Evolutionary conservation across 2,888 invertebrate genomes (phyloP).

Genomic region (Pandemis cinnamomeana): DNA sequence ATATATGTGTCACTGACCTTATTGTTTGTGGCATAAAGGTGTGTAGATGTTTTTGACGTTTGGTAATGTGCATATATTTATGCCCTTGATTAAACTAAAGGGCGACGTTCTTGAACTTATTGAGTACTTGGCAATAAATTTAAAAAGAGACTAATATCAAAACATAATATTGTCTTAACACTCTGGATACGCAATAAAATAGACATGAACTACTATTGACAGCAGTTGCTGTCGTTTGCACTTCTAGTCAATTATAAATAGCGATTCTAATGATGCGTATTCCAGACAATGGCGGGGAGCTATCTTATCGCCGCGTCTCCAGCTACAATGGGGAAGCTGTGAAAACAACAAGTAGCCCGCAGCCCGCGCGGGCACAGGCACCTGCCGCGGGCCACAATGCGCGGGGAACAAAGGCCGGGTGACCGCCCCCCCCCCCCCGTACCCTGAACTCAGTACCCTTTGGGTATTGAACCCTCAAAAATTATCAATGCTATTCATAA

Average conservation of each 20-base stretch:
- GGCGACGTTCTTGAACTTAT: too few relatives aligned
- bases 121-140: neutral
- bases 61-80: too few relatives aligned
- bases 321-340: conserved; percentile 4
- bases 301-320: conserved; percentile 3
- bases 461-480: too few relatives aligned
- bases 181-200: neutral
- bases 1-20: too few relatives aligned
- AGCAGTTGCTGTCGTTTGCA: neutral
- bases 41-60: too few relatives aligned
- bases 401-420: conserved; percentile 6
- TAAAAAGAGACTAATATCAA: neutral
- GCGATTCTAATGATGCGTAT: conserved; percentile 2
- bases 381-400: conserved; percentile 2
- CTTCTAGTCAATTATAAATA: neutral
- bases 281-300: neutral
- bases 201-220: neutral
- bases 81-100: too few relatives aligned
- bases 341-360: conserved; percentile 5
- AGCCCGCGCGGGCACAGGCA: neutral
- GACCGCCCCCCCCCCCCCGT: neutral
- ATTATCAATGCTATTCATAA: too few relatives aligned
- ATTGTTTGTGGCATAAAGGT: too few relatives aligned
- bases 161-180: too few relatives aligned
- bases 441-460: too few relatives aligned